A percentile compares a stretch with the other conserved stretches of the same genome.
These are phyloP conservation scores for Corythornis madagascariensis DNA, from an alignment of 2,113 vertebrate species.

Conservation along the genomic window DNA sequence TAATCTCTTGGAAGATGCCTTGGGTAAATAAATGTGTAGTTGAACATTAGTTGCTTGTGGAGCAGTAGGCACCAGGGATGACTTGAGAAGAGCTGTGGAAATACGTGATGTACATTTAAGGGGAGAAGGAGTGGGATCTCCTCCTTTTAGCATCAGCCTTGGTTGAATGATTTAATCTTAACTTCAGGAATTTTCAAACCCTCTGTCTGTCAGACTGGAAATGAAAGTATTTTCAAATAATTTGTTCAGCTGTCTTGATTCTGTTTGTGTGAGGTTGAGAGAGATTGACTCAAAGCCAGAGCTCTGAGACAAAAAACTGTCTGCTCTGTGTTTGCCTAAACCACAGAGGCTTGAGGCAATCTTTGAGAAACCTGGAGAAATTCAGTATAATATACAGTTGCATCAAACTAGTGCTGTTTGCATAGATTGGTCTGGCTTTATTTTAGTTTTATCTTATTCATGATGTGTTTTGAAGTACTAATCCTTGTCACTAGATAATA, in stretches of 20 bases:
- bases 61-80: background rate
- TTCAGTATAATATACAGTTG: background rate
- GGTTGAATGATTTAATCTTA: background rate
- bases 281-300: background rate
- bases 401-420: background rate
- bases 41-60: accelerated
- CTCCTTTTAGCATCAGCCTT: background rate
- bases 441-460: background rate
- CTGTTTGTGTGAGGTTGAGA: background rate
- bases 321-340: background rate
- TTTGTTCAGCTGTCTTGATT: background rate
- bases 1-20: background rate
- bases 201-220: background rate
- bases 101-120: background rate
- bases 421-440: background rate
- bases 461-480: background rate
- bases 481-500: background rate
- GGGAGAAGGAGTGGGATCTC: background rate
- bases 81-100: background rate
- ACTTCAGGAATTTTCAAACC: background rate
- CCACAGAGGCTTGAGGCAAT: background rate
- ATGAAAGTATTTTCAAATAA: background rate
- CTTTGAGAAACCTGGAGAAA: background rate
- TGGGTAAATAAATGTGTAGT: background rate
- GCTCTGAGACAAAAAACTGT: background rate